These are phyloP conservation scores for Trissolcus japonicus DNA, from an alignment of 2,888 invertebrate species.

Conservation along the genomic window DNA sequence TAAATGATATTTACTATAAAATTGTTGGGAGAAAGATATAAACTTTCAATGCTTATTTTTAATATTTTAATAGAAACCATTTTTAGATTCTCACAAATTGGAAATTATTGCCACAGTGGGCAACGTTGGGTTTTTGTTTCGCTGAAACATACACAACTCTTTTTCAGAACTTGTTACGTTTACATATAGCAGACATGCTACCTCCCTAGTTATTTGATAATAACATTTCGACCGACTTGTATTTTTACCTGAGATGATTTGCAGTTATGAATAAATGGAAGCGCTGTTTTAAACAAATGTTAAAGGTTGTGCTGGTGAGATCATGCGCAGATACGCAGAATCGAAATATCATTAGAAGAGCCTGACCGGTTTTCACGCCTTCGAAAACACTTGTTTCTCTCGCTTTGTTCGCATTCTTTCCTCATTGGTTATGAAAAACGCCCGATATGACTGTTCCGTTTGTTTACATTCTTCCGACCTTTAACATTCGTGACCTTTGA, in stretches of 20 bases:
- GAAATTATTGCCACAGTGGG: neutral
- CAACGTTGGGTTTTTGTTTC: slow-evolving; percentile 22
- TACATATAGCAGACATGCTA: slow-evolving; percentile 37
- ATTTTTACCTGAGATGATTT: neutral
- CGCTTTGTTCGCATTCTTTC: no score
- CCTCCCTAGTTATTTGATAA: slow-evolving; percentile 26
- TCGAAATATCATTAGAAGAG: slow-evolving; percentile 59
- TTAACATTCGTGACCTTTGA: no score
- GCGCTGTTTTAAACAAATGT: slow-evolving; percentile 20
- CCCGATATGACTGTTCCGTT: no score
- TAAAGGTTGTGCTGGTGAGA: slow-evolving; percentile 44
- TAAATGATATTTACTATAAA: no score
- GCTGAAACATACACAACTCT: slow-evolving; percentile 27
- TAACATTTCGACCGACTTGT: slow-evolving; percentile 24
- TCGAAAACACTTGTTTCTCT: neutral
- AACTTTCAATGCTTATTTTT: no score
- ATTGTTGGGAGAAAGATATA: no score
- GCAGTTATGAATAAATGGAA: slow-evolving; percentile 38
- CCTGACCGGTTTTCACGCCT: slow-evolving; percentile 34
- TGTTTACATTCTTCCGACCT: no score
- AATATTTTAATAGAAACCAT: no score
- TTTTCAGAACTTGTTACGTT: slow-evolving; percentile 41
- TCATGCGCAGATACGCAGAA: slow-evolving; percentile 53
- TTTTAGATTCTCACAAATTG: no score
- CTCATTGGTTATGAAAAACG: neutral